Base-by-base conservation (phyloP, 2,888 invertebrate species). In the Cataglyphis livida region DNA sequence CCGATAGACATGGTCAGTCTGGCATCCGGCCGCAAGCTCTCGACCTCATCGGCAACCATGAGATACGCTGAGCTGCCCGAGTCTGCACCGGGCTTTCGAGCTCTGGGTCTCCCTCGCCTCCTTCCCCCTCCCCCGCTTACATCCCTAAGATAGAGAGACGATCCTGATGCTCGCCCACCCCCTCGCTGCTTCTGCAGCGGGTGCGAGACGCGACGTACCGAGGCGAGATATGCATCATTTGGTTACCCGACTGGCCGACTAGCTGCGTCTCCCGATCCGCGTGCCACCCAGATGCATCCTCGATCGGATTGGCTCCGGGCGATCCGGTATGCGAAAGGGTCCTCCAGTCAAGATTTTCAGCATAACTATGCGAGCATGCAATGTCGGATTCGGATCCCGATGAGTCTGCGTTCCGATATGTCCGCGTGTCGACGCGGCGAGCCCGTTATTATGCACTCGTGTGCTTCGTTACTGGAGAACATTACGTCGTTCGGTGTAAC, bases 1-100 rank as follows among this genome's bases (percentile, higher is more conserved):
- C 90, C 86, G 90, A 86, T 90, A 90, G 92, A 91, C 91, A 92
- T 90, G 93, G 93, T 93, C 91, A 90, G 87, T 83, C 89, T 92
- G 94, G 94, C 92, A 94, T 94, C 89, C 89, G 88, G 92, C 94
- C 94, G 91, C 94, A 93, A 93, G 90, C 94, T 94, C 94, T 93
- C 93, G 90, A 91, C 93, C 93, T 93, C 93, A 93, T 93, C 90
- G 92, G 51, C 92, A 75, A 88, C 89, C 90, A 84, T 89, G 51
- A 51, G 51, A 57, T 38, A 83, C 88, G 57, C 51, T 71, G 78
- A 57, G 87, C 85, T 87, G 85, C 87, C 89, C 90, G 82, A 88
- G 83, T 25, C 79, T 25, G 25, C 83, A 18, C 51, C 44, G 35
- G 6, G 15, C 82, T 65, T 57, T 32, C 70, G 79, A 51, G 68